Evolutionary conservation across 2,797 vertebrate species (phyloP), one percentile per base, ranked within the genome.

Genomic region (Tokudaia muenninki): DNA sequence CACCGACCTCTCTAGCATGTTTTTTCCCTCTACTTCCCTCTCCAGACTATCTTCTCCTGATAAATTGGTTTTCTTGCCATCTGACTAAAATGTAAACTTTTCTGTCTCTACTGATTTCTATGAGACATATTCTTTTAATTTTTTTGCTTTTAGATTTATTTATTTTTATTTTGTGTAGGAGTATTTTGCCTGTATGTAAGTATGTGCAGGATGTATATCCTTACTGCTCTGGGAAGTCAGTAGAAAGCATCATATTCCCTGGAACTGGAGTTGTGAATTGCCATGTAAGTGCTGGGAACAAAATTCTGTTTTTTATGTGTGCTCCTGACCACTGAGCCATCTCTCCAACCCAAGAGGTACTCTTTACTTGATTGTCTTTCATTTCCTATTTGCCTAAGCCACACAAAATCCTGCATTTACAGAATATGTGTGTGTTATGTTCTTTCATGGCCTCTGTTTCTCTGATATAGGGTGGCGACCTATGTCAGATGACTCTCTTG

Each of bases 61-160:
- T 52, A 24, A 93, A 77, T 13, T 77, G 10, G 14, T 80, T 84
- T 84, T 87, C 34, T 88, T 34, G 90, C 47, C 29, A 47, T 65
- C 24, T 78, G 87, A 11, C 4, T 44, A 59, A 80, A 93, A 80
- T 16, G 14, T 74, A 83, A 90, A 8, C 31, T 90, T 74, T 87
- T 95, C 63, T 80, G 21, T 87, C 41, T 92, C 75, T 90, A 19
- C 14, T 44, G n/a, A 81, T 95, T 95, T 75, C 67, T 8, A 44
- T 31, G 72, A 80, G 31, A 80, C 9, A 3, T 34, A 57, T 80
- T 55, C 9, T 57, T 65, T 31, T 52, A 52, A 50, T 13, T 52
- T 52, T 52, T 52, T 52, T 50, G 8, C 50, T 50, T 52, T 52
- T 41, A 41, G 41, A 41, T 41, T 41, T 57, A 22, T 81, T 57